A percentile compares a stretch with the other conserved stretches of the same genome.
phyloP scores from a whole-genome alignment of 2,113 vertebrate genomes.

The Paramormyrops kingsleyae region DNA sequence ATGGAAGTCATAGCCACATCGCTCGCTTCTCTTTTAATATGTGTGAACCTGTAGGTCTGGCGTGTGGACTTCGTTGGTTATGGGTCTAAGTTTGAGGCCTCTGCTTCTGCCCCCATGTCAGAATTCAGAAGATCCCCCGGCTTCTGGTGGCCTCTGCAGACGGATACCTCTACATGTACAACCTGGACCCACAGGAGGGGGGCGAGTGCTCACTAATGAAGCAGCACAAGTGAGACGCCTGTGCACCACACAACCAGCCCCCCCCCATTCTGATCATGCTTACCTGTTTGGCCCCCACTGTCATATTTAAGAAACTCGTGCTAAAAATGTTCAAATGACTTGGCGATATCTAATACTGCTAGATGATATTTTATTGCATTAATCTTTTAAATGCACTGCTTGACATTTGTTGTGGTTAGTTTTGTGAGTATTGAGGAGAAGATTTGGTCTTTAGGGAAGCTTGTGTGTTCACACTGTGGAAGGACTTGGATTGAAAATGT shows the following conservation, averaged over 20 bases:
- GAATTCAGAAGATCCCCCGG: conserved; percentile 91
- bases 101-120: conserved; percentile 37
- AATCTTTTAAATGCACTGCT: neutral
- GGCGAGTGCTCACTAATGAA: conserved; percentile 84
- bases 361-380: neutral
- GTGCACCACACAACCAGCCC: neutral
- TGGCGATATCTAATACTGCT: neutral
- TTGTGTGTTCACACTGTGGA: neutral
- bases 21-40: neutral
- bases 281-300: too few relatives aligned
- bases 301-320: neutral
- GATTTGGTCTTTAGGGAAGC: neutral
- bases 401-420: neutral
- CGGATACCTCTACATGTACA: conserved; percentile 89
- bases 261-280: neutral
- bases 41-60: neutral
- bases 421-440: neutral
- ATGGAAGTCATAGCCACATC: neutral
- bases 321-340: neutral
- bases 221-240: conserved; percentile 79
- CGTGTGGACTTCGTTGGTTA: neutral
- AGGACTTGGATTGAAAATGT: neutral
- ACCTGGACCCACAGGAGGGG: conserved; percentile 86
- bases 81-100: neutral
- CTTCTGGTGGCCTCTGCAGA: conserved; percentile 84